Conservation (phyloP, 1,140 invertebrate species). For the Bradynema listronoti region DNA sequence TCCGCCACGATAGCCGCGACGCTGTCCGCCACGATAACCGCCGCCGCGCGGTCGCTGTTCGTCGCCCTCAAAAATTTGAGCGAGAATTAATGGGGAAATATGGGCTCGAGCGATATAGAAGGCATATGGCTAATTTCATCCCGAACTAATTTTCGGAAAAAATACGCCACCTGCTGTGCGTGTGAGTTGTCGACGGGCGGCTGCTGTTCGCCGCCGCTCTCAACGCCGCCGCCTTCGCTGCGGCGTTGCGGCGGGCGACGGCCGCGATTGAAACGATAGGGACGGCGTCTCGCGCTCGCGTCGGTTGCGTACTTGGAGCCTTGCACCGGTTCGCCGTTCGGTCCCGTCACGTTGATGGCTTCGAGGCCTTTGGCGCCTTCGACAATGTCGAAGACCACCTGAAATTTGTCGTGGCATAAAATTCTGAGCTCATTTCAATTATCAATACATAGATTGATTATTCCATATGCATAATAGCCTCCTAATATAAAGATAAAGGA, state of each 20-base stretch:
- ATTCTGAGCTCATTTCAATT: too few relatives aligned
- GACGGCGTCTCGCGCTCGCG: background rate
- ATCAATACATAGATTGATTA: too few relatives aligned
- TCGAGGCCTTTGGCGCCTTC: slow-evolving; percentile 77
- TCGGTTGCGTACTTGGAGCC: slow-evolving; percentile 48
- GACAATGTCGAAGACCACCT: slow-evolving; percentile 84
- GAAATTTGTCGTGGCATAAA: too few relatives aligned
- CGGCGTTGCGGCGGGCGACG: slow-evolving; percentile 1
- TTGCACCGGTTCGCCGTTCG: slow-evolving; percentile 43
- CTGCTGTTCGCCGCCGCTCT: slow-evolving; percentile 4
- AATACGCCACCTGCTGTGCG: too few relatives aligned
- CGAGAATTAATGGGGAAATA: background rate
- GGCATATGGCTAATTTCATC: background rate
- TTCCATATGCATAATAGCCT: too few relatives aligned
- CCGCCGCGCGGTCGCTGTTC: background rate
- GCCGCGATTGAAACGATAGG: slow-evolving; percentile 4
- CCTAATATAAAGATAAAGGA: background rate
- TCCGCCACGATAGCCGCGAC: background rate
- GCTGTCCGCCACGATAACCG: background rate
- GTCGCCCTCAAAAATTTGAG: slow-evolving; percentile 3
- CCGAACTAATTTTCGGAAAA: too few relatives aligned
- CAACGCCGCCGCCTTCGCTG: slow-evolving; percentile 4
- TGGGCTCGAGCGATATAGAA: background rate
- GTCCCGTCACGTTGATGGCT: slow-evolving; percentile 54
- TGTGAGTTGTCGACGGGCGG: background rate